Percentiles rank a stretch among this genome's conserved stretches.
These are phyloP conservation scores for Neopipo cinnamomea DNA, from an alignment of 2,113 vertebrate genomes.

Conservation along the genomic window DNA sequence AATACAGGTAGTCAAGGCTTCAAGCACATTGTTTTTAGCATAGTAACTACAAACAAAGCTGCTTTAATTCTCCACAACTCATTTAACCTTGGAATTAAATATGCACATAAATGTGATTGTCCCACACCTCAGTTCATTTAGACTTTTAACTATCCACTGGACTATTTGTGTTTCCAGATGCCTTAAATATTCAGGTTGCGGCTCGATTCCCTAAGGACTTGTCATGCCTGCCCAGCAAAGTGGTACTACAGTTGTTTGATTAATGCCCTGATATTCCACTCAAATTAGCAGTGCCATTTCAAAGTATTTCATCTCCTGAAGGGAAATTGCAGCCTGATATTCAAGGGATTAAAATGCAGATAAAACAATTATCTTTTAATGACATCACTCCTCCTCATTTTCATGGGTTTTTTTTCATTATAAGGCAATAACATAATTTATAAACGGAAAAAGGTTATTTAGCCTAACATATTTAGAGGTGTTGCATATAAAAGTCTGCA, in stretches of 20 bases:
- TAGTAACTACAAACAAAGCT: neutral
- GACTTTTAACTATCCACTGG: neutral
- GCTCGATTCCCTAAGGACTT: neutral
- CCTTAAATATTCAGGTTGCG: neutral
- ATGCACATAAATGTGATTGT: neutral
- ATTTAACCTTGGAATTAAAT: conserved; percentile 4
- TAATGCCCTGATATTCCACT: conserved; percentile 29
- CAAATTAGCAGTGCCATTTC: conserved; percentile 43
- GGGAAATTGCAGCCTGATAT: conserved; percentile 31
- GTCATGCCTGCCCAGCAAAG: neutral
- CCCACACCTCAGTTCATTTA: neutral
- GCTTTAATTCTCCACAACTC: neutral
- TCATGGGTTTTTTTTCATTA: conserved; percentile 8
- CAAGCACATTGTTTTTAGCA: neutral
- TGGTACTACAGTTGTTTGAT: neutral
- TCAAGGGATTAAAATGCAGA: conserved; percentile 2
- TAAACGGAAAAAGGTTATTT: neutral
- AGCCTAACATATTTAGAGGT: neutral
- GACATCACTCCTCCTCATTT: neutral
- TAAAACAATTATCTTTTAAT: conserved; percentile 58
- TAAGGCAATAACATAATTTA: neutral
- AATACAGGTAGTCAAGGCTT: neutral
- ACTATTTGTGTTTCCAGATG: conserved; percentile 1
- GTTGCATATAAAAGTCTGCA: neutral
- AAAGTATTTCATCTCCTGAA: conserved; percentile 37